These are phyloP conservation scores for Papilio polytes DNA, from an alignment of 1,140 invertebrate species.

Conservation along the genomic window DNA sequence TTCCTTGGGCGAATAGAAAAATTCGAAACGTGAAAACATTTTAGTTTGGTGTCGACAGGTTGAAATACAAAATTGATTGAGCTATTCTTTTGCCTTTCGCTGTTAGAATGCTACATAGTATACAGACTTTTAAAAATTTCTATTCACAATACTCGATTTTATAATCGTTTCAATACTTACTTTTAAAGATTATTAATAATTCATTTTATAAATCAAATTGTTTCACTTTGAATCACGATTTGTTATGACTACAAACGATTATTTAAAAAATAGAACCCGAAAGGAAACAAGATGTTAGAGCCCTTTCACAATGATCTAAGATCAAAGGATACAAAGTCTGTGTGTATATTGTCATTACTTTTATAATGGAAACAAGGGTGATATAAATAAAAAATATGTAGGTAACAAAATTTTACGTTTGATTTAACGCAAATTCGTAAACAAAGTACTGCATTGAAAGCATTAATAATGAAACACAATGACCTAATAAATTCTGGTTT, in stretches of 20 bases:
- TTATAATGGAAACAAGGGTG: not conserved
- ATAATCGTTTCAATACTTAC: not conserved
- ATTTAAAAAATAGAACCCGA: too few species aligned
- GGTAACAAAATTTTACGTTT: not conserved
- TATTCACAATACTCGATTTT: not conserved
- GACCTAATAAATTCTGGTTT: not conserved
- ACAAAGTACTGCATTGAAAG: constrained; percentile 8
- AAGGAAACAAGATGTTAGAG: not conserved
- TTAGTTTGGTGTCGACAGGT: constrained; percentile 31
- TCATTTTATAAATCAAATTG: too few species aligned
- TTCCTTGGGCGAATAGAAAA: not conserved
- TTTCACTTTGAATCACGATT: too few species aligned
- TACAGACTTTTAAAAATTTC: constrained; percentile 9
- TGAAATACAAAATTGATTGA: constrained; percentile 34
- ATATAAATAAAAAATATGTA: not conserved
- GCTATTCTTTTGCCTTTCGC: constrained; percentile 32
- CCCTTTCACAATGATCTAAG: not conserved
- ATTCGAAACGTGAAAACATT: not conserved
- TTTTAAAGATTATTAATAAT: not conserved
- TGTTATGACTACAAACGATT: too few species aligned
- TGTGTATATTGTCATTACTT: not conserved
- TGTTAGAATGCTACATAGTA: not conserved
- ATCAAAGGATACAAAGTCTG: not conserved
- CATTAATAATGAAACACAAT: constrained; percentile 7
- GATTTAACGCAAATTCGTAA: not conserved